phyloP scores from a whole-genome alignment of 2,113 vertebrate genomes.

The Osmerus eperlanus region DNA sequence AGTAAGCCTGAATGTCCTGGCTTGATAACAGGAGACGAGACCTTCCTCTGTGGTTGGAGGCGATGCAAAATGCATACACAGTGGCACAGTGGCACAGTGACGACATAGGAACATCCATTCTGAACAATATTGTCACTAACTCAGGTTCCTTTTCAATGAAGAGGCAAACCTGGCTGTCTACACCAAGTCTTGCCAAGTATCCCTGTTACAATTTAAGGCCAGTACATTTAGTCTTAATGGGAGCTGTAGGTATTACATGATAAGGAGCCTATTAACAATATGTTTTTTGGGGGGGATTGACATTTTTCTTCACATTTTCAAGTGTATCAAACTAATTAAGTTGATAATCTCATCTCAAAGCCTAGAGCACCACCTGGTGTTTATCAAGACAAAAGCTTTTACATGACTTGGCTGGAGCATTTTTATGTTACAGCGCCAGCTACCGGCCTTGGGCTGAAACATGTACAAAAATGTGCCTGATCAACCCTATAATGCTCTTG shows the following conservation, averaged over 20 bases:
- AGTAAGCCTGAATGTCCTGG: slow-evolving; percentile 78
- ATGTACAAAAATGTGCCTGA: not conserved
- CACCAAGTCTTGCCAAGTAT: too few relatives aligned
- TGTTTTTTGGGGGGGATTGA: not conserved
- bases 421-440: not conserved
- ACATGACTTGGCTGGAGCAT: not conserved
- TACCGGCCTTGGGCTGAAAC: slow-evolving; percentile 11
- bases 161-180: too few relatives aligned
- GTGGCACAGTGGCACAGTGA: not conserved
- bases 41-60: slow-evolving; percentile 24
- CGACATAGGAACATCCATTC: not conserved
- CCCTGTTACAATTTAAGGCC: not conserved
- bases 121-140: too few relatives aligned
- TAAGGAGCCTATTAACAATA: too few relatives aligned
- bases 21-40: slow-evolving; percentile 51
- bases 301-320: not conserved
- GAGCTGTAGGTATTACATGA: too few relatives aligned
- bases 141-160: too few relatives aligned
- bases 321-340: not conserved
- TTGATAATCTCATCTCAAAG: not conserved
- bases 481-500: not conserved
- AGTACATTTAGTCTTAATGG: too few relatives aligned
- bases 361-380: slow-evolving; percentile 40
- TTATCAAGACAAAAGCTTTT: not conserved
- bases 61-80: slow-evolving; percentile 6